Percentiles rank a stretch among this genome's conserved stretches.
Evolutionary conservation across 2,797 vertebrate species (phyloP).

Genomic region (Ptychadena robeensis): DNA sequence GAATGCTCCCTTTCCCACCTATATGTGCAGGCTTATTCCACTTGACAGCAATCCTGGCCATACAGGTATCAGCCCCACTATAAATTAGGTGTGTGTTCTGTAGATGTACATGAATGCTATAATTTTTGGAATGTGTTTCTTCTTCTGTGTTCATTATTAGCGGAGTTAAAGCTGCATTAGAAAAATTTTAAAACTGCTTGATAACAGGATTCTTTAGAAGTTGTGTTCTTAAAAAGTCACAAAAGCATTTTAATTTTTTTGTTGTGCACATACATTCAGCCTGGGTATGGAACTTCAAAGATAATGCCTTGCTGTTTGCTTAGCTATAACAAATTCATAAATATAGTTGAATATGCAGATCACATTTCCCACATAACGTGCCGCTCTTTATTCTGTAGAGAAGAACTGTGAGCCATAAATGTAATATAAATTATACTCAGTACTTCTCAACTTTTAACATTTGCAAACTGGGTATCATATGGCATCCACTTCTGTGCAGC

Average conservation of each 20-base stretch:
- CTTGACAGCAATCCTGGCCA: too few species aligned
- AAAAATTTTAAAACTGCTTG: too few species aligned
- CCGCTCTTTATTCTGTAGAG: neutral
- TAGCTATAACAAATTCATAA: neutral
- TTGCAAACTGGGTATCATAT: neutral
- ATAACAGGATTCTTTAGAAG: neutral
- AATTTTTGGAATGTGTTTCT: too few species aligned
- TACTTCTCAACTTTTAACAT: neutral
- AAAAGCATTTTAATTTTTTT: neutral
- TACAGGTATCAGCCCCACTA: too few species aligned
- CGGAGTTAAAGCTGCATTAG: too few species aligned
- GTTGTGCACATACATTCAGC: neutral
- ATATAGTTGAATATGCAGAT: neutral
- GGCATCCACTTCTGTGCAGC: neutral
- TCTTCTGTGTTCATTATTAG: too few species aligned
- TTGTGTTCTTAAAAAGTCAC: neutral
- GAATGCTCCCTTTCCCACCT: too few species aligned
- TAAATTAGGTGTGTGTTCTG: too few species aligned
- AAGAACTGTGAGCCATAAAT: neutral
- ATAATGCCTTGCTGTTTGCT: slow-evolving; percentile 4
- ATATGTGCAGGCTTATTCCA: too few species aligned
- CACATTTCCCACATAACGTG: neutral
- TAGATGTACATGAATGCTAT: too few species aligned
- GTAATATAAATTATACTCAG: neutral
- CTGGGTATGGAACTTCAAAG: neutral